Conservation (phyloP, 2,888 invertebrate species). For the Lepidocyrtoides sp. region DNA sequence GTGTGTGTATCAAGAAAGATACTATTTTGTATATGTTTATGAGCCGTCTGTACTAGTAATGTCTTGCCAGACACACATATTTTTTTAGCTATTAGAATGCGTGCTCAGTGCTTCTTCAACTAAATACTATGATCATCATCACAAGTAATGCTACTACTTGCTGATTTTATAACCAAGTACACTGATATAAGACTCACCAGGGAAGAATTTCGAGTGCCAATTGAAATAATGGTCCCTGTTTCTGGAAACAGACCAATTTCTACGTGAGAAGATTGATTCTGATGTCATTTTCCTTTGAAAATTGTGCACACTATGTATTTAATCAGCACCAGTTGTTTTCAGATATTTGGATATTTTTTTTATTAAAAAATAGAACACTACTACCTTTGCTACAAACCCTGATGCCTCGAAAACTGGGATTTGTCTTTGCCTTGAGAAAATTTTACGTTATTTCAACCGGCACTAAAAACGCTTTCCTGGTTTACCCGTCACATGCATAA, state of each 20-base stretch:
- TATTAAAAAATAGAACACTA: no score
- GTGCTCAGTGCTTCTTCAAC: slow-evolving; percentile 2
- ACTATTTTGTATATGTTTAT: slow-evolving; percentile 9
- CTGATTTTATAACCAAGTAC: slow-evolving; percentile 26
- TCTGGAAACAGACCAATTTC: no score
- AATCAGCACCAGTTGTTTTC: no score
- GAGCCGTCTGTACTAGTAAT: no score
- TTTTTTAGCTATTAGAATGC: background rate
- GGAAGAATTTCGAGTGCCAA: background rate
- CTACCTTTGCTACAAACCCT: no score
- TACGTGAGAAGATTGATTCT: no score
- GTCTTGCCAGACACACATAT: background rate
- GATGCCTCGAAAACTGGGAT: no score
- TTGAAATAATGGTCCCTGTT: no score
- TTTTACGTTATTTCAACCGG: background rate
- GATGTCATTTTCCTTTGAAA: background rate
- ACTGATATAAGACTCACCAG: background rate
- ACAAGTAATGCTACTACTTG: background rate
- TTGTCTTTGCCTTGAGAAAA: no score
- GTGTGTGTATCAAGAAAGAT: background rate
- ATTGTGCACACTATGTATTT: no score
- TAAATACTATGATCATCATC: background rate
- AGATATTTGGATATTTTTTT: no score
- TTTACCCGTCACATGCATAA: slow-evolving; percentile 9
- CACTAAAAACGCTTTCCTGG: no score